A percentile compares a stretch with the other conserved stretches of the same genome.
Conservation (phyloP, 2,888 invertebrate genomes). For the Ophion obscuratus region DNA sequence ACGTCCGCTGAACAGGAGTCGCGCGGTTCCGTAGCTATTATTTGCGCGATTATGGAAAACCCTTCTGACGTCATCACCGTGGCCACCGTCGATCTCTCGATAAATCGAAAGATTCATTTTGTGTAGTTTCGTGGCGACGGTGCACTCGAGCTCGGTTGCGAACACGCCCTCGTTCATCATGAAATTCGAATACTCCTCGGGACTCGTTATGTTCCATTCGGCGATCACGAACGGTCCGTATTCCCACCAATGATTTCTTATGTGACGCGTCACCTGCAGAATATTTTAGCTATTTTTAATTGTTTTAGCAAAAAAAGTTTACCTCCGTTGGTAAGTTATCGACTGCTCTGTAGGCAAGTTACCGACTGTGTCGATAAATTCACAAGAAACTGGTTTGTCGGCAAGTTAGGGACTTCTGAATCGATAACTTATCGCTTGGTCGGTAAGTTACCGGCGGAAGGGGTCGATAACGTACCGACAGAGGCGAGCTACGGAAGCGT, state of each 20-base stretch:
- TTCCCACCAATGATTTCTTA: constrained; percentile 77
- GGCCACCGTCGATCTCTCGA: constrained; percentile 70
- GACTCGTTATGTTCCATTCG: constrained; percentile 78
- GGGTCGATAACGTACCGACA: no score
- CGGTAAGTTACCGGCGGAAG: no score
- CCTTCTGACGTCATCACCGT: constrained; percentile 72
- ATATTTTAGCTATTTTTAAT: not conserved
- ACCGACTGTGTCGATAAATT: not conserved
- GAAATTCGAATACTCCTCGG: constrained; percentile 74
- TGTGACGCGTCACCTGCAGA: constrained; percentile 76
- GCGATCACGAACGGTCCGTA: constrained; percentile 78
- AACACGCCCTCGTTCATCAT: constrained; percentile 79
- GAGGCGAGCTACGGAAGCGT: no score
- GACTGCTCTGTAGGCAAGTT: not conserved
- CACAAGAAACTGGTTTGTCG: no score
- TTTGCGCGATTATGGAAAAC: constrained; percentile 75
- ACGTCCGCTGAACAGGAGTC: constrained; percentile 78
- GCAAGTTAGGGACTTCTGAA: no score
- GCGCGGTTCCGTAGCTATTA: constrained; percentile 72
- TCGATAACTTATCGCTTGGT: no score
- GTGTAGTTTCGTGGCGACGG: constrained; percentile 77
- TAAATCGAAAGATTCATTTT: constrained; percentile 79
- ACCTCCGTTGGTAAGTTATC: not conserved
- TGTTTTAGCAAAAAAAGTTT: not conserved
- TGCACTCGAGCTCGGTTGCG: constrained; percentile 79